Evolutionary conservation across 2,113 vertebrate genomes (phyloP).

Genomic region (Paedocypris sp.): DNA sequence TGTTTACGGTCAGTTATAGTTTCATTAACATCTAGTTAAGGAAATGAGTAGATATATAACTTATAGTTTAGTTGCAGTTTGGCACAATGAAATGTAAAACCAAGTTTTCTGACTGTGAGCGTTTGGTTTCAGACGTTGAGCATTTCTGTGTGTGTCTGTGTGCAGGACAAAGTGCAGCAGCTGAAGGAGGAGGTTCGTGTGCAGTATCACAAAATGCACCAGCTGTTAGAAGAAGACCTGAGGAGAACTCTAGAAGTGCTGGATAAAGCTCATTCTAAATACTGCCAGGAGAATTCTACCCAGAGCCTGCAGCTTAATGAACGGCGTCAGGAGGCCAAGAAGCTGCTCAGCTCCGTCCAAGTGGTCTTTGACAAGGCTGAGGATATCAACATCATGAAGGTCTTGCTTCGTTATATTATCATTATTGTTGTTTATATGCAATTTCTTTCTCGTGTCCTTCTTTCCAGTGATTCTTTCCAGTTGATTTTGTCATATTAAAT

Average conservation of each 20-base stretch:
- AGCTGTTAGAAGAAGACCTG: conserved; percentile 83
- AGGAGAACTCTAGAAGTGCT: conserved; percentile 84
- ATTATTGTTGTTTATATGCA: too few relatives aligned
- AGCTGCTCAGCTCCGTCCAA: conserved; percentile 84
- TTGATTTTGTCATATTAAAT: too few relatives aligned
- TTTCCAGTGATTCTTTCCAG: too few relatives aligned
- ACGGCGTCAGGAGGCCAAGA: conserved; percentile 85
- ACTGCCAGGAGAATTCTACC: conserved; percentile 81
- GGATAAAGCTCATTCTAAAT: conserved; percentile 81
- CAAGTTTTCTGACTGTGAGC: too few relatives aligned
- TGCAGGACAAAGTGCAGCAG: conserved; percentile 85
- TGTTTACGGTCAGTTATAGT: too few relatives aligned
- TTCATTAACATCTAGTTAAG: too few relatives aligned
- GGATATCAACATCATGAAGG: conserved; percentile 96
- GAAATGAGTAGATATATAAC: too few relatives aligned
- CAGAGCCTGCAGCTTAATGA: conserved; percentile 84
- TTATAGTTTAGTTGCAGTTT: too few relatives aligned
- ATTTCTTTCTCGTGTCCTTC: too few relatives aligned
- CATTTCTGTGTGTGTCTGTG: background rate
- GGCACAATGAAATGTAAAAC: too few relatives aligned
- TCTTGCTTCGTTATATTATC: too few relatives aligned
- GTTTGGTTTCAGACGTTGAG: background rate
- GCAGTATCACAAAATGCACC: conserved; percentile 91
- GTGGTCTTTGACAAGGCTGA: conserved; percentile 81
- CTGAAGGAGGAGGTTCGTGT: conserved; percentile 83